These are phyloP conservation scores for Dicentrarchus labrax DNA, from an alignment of 2,113 vertebrate genomes.

Conservation along the genomic window DNA sequence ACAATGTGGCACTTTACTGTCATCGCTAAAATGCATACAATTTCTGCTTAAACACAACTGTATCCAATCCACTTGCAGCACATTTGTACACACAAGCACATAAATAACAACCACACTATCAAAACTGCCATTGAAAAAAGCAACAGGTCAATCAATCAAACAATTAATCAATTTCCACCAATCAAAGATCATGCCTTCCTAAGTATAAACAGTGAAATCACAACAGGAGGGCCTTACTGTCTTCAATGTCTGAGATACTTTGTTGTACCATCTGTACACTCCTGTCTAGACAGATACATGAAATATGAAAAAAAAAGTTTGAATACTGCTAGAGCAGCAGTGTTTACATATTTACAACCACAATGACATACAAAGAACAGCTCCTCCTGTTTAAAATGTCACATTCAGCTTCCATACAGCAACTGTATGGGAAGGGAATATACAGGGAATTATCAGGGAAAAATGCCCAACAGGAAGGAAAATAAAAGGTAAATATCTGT, in stretches of 20 bases:
- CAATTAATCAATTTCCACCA: neutral
- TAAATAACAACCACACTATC: neutral
- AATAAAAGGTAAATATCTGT: constrained; percentile 7
- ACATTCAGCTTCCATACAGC: neutral
- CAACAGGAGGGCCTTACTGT: too few species aligned
- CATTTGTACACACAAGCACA: neutral
- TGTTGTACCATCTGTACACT: neutral
- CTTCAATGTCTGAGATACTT: neutral
- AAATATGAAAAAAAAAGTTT: neutral
- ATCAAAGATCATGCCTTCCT: neutral
- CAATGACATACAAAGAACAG: neutral
- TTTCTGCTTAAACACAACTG: neutral
- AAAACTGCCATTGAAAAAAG: neutral
- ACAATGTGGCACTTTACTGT: neutral
- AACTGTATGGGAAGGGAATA: neutral
- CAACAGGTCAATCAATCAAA: too few species aligned
- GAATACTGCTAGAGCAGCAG: neutral
- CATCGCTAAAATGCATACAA: neutral
- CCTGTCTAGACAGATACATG: neutral
- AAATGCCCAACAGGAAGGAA: neutral
- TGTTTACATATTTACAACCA: neutral
- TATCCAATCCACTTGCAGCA: neutral
- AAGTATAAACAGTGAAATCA: too few species aligned
- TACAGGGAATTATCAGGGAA: neutral
- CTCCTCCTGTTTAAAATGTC: neutral